These are phyloP conservation scores for Tenebrosternarchus preto DNA, from an alignment of 2,113 vertebrate genomes.

Conservation along the genomic window DNA sequence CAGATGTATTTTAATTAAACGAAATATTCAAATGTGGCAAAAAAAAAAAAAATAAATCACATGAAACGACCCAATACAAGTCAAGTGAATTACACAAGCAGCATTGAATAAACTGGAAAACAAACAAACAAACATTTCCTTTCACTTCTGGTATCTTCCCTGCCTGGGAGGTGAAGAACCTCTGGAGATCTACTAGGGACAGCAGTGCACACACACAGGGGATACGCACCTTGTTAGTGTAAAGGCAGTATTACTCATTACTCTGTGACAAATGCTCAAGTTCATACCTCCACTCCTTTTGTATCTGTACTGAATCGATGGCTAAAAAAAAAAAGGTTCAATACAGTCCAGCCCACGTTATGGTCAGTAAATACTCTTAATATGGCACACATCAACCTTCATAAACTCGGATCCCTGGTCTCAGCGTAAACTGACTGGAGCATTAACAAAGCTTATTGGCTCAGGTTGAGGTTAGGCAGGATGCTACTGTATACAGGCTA, in stretches of 20 bases:
- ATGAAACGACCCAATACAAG: conserved; percentile 29
- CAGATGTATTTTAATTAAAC: conserved; percentile 42
- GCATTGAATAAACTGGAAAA: conserved; percentile 28
- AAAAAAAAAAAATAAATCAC: not conserved
- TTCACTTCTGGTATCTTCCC: not conserved
- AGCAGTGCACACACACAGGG: not conserved
- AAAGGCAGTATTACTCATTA: not conserved
- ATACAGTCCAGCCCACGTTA: not conserved
- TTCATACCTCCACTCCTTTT: not conserved
- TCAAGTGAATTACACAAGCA: conserved; percentile 46
- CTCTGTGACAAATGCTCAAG: not conserved
- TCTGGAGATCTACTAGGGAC: not conserved
- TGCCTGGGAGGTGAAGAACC: not conserved
- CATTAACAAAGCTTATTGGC: conserved; percentile 22
- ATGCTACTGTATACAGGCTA: conserved; percentile 21
- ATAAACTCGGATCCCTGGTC: conserved; percentile 46
- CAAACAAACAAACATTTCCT: not conserved
- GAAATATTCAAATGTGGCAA: conserved; percentile 44
- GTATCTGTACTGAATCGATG: not conserved
- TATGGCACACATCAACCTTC: conserved; percentile 48
- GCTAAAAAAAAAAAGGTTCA: not conserved
- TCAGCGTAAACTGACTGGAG: conserved; percentile 14
- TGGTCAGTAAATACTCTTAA: conserved; percentile 37
- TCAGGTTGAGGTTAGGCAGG: conserved; percentile 17
- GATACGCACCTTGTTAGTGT: not conserved